Conservation (phyloP, 1,140 invertebrate genomes). For the Drosophila sp. region DNA sequence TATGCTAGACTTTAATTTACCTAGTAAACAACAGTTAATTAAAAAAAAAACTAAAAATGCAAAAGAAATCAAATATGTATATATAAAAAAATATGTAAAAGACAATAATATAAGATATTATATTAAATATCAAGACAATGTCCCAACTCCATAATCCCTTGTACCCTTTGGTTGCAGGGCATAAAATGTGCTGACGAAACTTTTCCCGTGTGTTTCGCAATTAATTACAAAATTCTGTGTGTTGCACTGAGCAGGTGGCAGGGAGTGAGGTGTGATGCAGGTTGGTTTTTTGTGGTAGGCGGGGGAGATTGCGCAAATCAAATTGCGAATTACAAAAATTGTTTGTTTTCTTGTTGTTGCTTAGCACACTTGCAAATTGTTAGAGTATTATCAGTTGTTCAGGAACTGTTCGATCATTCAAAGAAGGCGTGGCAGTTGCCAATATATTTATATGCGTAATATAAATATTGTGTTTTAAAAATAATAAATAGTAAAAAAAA, state of each 20-base stretch:
- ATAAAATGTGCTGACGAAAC: constrained; percentile 27
- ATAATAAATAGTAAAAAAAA: too few relatives aligned
- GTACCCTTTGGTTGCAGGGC: not conserved
- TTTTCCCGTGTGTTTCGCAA: constrained; percentile 21
- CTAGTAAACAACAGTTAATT: too few relatives aligned
- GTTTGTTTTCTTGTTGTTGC: constrained; percentile 12
- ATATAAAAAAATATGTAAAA: too few relatives aligned
- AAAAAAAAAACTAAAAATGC: not conserved
- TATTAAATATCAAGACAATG: too few relatives aligned
- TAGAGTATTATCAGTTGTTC: constrained; percentile 1
- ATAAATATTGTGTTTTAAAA: too few relatives aligned
- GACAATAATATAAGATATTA: too few relatives aligned
- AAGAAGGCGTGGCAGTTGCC: not conserved
- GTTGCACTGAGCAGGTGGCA: not conserved
- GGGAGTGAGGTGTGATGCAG: not conserved
- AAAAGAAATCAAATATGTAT: not conserved
- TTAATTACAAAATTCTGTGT: constrained; percentile 28
- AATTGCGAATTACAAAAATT: constrained; percentile 37
- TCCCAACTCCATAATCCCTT: too few relatives aligned
- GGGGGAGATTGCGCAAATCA: constrained; percentile 11
- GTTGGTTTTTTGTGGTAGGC: too few relatives aligned
- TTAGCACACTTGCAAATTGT: constrained; percentile 11
- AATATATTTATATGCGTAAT: too few relatives aligned
- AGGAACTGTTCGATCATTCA: not conserved
- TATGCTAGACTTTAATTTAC: not conserved